These are phyloP conservation scores for Pogona vitticeps DNA, from an alignment of 2,113 vertebrate species.

Conservation along the genomic window DNA sequence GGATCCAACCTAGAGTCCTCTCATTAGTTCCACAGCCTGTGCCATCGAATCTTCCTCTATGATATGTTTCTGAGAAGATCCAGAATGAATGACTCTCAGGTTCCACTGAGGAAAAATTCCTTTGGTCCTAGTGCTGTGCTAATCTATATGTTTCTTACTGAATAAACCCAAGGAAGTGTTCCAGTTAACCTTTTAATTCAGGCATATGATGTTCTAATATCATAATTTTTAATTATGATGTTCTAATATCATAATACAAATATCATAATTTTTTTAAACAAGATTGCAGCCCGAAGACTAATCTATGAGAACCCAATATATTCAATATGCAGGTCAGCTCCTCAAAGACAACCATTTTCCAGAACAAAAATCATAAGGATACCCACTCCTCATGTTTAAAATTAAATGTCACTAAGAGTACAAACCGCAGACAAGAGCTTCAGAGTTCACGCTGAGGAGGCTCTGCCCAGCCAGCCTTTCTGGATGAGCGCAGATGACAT, in stretches of 20 bases:
- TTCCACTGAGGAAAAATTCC: neutral
- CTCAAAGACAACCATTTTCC: neutral
- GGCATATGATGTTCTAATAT: neutral
- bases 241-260: neutral
- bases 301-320: neutral
- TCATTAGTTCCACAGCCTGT: neutral
- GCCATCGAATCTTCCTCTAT: neutral
- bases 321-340: neutral
- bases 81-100: neutral
- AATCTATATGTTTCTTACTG: neutral
- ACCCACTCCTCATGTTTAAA: fast-evolving
- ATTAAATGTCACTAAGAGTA: conserved; percentile 52
- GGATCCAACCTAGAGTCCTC: neutral
- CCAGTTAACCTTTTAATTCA: neutral
- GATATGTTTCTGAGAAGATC: neutral
- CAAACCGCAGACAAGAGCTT: conserved; percentile 83
- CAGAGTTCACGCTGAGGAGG: conserved; percentile 76
- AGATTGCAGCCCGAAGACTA: too few species aligned
- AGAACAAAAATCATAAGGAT: neutral
- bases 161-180: neutral
- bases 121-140: neutral
- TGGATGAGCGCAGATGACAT: conserved; percentile 79
- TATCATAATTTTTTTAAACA: neutral
- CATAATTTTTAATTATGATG: neutral
- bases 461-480: conserved; percentile 78